Evolutionary conservation across 2,113 vertebrate genomes (phyloP), one percentile per base, ranked within the genome.

Genomic region (Calyptomena viridis): DNA sequence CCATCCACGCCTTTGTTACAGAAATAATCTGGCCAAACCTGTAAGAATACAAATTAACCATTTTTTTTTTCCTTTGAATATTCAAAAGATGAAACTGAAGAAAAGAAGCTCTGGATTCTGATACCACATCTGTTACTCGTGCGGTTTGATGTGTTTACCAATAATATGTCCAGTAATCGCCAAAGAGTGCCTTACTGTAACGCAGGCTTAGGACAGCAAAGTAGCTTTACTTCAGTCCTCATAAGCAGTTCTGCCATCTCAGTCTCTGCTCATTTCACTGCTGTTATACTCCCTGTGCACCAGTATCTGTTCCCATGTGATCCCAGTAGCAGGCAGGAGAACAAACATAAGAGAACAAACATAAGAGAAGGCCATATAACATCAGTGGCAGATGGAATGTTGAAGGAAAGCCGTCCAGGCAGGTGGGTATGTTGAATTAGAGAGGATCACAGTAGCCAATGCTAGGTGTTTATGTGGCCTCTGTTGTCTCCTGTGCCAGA

Each of bases 361-460:
- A 52, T 9, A 56, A 17, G 73, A 44, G 30, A 63, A 73, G 55
- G 18, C 33, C 30, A 56, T 18, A 13, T 66, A 21, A 55, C 14
- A 20, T 20, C 40, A n/a, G 40, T 47, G 47, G 21, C 28, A 21
- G 35, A 50, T 24, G 50, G 14, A 74, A 22, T 22, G 30, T 40
- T 56, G 60, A 63, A 68, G 28, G 37, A 73, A 46, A 68, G 60
- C 42, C 63, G 10, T 47, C 33, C 20, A 33, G 53, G 28, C 24
- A 62, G 44, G 18, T 24, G 47, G 10, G 6, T 83, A 5, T 3
- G 12, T 23, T 67, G 35, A 12, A 30, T 40, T 40, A 63, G 31
- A 39, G 15, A 52, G 18, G 24, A 35, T 63, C 1, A 1, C 19
- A 52, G 37, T 8, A 24, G 28, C 30, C 1, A 4, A 21, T 1